Percentiles rank a stretch among this genome's conserved stretches.
phyloP scores from a whole-genome alignment of 2,888 invertebrate species.

The Dinocampus coccinellae region DNA sequence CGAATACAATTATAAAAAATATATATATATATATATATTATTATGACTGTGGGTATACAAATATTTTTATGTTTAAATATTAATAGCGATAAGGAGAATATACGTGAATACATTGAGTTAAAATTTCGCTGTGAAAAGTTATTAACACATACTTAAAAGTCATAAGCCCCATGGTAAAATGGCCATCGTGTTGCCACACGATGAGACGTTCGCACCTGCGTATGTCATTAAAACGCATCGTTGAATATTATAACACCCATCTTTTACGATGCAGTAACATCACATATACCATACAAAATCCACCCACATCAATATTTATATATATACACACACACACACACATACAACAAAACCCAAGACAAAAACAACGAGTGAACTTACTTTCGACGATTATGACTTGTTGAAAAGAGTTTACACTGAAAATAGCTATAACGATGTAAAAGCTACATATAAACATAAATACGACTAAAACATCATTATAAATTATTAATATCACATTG shows the following conservation, averaged over 20 bases:
- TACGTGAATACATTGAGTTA: slow-evolving; percentile 4
- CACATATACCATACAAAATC: slow-evolving; percentile 44
- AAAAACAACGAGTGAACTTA: slow-evolving; percentile 38
- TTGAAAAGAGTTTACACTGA: slow-evolving; percentile 29
- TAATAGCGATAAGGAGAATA: slow-evolving; percentile 26
- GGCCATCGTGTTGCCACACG: slow-evolving; percentile 37
- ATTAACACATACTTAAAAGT: slow-evolving; percentile 57
- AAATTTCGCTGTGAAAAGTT: slow-evolving; percentile 52
- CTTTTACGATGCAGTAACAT: slow-evolving; percentile 56
- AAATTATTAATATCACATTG: background rate
- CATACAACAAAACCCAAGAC: slow-evolving; percentile 46
- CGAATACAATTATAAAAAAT: no score
- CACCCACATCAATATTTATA: no score
- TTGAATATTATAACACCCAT: slow-evolving; percentile 54
- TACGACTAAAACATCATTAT: background rate
- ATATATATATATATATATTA: slow-evolving; percentile 7
- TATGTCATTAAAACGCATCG: slow-evolving; percentile 56
- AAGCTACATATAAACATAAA: background rate
- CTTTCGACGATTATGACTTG: slow-evolving; percentile 33
- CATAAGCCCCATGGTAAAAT: slow-evolving; percentile 42
- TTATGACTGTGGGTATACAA: slow-evolving; percentile 13
- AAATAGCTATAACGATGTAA: slow-evolving; percentile 14
- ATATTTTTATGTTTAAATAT: slow-evolving; percentile 36
- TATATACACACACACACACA: background rate
- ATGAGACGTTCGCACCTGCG: slow-evolving; percentile 52